Conservation (phyloP, 2,113 vertebrate species). For the Origma solitaria region DNA sequence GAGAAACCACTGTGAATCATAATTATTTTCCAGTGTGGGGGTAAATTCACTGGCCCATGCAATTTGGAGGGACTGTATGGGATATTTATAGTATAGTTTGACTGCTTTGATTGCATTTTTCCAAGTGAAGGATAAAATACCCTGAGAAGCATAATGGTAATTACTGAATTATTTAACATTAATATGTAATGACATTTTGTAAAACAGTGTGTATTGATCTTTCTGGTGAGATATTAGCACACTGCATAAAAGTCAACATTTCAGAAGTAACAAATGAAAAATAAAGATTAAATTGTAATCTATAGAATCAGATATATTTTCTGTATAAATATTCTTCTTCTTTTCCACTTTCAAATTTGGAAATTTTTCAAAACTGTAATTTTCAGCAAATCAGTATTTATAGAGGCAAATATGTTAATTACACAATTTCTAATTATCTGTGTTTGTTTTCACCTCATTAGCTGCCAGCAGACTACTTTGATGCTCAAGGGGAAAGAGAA, state of each 20-base stretch:
- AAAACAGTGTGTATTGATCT: background rate
- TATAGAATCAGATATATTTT: background rate
- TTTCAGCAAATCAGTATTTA: slow-evolving; percentile 9
- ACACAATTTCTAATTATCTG: background rate
- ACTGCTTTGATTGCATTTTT: background rate
- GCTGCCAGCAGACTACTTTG: background rate
- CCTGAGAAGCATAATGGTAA: background rate
- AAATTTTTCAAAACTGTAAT: background rate
- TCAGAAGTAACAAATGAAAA: background rate
- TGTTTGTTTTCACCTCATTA: slow-evolving; percentile 48
- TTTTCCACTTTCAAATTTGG: background rate
- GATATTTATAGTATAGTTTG: background rate
- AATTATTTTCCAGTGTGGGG: background rate
- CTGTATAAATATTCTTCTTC: background rate
- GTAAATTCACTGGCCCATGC: background rate
- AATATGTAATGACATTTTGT: background rate
- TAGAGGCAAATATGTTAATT: background rate
- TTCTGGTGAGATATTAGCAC: background rate
- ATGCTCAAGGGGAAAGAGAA: background rate
- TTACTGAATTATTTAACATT: background rate
- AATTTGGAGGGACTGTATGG: background rate
- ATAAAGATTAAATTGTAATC: background rate
- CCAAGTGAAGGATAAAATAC: background rate
- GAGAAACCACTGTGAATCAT: background rate
- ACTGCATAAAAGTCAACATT: background rate